Evolutionary conservation across 2,888 invertebrate genomes (phyloP).

Genomic region (Anoncus sp.): DNA sequence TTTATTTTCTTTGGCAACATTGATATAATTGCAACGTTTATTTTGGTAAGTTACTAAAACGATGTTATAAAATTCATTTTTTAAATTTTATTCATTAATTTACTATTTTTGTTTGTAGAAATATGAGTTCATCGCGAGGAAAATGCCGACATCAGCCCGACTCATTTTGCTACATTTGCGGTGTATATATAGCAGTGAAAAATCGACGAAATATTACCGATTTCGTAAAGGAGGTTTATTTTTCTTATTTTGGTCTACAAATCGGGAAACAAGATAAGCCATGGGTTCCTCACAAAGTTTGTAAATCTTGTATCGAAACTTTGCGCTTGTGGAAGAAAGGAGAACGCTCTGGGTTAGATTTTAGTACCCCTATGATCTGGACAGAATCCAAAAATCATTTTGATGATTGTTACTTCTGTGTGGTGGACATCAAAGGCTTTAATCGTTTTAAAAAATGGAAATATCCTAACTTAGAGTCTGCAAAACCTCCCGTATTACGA

Average conservation of each 20-base stretch:
- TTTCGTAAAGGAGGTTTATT: constrained; percentile 67
- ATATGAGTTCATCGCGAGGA: constrained; percentile 49
- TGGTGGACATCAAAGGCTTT: constrained; percentile 59
- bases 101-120: constrained; percentile 34
- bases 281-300: constrained; percentile 68
- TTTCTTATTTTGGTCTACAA: constrained; percentile 64
- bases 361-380: constrained; percentile 64
- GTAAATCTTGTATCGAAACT: constrained; percentile 59
- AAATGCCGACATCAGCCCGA: constrained; percentile 49
- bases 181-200: constrained; percentile 45
- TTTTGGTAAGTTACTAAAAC: neutral
- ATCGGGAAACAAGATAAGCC: constrained; percentile 66
- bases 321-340: constrained; percentile 65
- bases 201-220: constrained; percentile 51
- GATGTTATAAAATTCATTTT: neutral
- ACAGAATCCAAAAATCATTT: constrained; percentile 67
- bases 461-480: too few species aligned
- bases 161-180: constrained; percentile 61
- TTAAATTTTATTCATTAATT: neutral
- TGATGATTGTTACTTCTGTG: constrained; percentile 65
- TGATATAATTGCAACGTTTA: neutral
- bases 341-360: constrained; percentile 59
- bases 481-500: constrained; percentile 23
- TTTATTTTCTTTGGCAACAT: too few species aligned
- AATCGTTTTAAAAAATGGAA: too few species aligned